These are phyloP conservation scores for Catagonus wagneri DNA, from an alignment of 2,113 vertebrate genomes.

Conservation along the genomic window DNA sequence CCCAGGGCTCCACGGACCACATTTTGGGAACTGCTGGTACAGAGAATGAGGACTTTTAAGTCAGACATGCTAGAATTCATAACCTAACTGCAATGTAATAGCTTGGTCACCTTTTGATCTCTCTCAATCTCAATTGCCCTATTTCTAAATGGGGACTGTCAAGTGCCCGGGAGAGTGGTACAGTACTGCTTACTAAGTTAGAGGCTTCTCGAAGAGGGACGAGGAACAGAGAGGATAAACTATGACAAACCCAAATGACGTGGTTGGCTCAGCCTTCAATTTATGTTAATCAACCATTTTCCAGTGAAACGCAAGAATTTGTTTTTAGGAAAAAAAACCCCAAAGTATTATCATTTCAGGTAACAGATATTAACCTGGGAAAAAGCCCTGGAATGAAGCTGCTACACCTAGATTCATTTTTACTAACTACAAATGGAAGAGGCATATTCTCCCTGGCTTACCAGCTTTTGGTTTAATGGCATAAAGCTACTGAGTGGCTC, in stretches of 20 bases:
- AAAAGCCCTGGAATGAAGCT: conserved; percentile 35
- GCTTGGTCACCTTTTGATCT: neutral
- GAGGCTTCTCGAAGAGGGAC: neutral
- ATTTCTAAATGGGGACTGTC: neutral
- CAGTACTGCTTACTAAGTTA: conserved; percentile 20
- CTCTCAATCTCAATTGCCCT: neutral
- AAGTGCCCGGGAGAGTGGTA: neutral
- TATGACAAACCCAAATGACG: neutral
- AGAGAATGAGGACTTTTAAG: neutral
- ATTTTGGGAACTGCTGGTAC: neutral
- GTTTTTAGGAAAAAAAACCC: neutral
- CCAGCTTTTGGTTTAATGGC: neutral
- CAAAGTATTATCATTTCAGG: neutral
- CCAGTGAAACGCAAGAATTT: neutral
- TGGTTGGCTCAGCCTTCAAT: conserved; percentile 13
- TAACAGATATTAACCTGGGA: neutral
- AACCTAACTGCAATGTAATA: neutral
- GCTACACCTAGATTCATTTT: conserved; percentile 40
- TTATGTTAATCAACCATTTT: conserved; percentile 57
- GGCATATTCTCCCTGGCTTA: neutral
- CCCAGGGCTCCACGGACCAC: neutral
- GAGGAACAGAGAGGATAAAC: neutral
- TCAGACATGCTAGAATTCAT: neutral
- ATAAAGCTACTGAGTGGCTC: neutral
- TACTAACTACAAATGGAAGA: neutral